Percentiles rank a stretch among this genome's conserved stretches.
phyloP scores from a whole-genome alignment of 1,140 invertebrate species.

The Drosophila trapezifrons region DNA sequence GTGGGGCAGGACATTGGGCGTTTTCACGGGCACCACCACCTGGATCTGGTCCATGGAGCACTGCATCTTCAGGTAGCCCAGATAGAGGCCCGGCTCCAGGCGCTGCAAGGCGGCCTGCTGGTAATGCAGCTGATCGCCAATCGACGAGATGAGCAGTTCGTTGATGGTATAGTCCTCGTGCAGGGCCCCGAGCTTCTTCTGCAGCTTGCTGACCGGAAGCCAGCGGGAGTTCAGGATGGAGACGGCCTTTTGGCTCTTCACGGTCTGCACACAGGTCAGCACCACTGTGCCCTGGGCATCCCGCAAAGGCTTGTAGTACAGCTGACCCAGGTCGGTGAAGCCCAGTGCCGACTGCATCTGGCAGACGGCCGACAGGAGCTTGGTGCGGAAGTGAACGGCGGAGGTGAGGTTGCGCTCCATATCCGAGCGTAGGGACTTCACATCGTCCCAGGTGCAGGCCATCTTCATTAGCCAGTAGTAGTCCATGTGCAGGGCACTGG shows the following conservation, averaged over 20 bases:
- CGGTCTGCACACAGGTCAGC: conserved; percentile 92
- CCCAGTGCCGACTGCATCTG: conserved; percentile 95
- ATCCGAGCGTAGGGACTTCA: conserved; percentile 93
- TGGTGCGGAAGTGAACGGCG: conserved; percentile 95
- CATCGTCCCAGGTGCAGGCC: conserved; percentile 97
- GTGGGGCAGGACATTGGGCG: conserved; percentile 96
- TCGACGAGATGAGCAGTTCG: conserved; percentile 92
- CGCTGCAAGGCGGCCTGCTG: conserved; percentile 92
- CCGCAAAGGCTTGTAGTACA: conserved; percentile 95
- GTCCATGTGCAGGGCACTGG: conserved; percentile 94
- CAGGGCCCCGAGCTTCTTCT: conserved; percentile 85
- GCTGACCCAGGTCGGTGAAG: conserved; percentile 95
- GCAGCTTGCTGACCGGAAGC: conserved; percentile 92
- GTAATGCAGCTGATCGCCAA: conserved; percentile 96
- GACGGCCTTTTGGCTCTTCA: conserved; percentile 92
- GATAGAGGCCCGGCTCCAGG: conserved; percentile 93
- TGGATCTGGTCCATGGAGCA: conserved; percentile 97
- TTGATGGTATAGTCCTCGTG: conserved; percentile 90
- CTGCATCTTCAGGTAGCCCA: conserved; percentile 97
- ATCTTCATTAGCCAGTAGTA: conserved; percentile 99
- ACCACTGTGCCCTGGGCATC: conserved; percentile 96
- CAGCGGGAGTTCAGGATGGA: conserved; percentile 95
- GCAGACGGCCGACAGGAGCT: conserved; percentile 94
- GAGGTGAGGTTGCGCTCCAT: conserved; percentile 97
- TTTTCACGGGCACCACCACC: conserved; percentile 95